Evolutionary conservation across 2,113 vertebrate species (phyloP).

Genomic region (Hystrix brachyura): DNA sequence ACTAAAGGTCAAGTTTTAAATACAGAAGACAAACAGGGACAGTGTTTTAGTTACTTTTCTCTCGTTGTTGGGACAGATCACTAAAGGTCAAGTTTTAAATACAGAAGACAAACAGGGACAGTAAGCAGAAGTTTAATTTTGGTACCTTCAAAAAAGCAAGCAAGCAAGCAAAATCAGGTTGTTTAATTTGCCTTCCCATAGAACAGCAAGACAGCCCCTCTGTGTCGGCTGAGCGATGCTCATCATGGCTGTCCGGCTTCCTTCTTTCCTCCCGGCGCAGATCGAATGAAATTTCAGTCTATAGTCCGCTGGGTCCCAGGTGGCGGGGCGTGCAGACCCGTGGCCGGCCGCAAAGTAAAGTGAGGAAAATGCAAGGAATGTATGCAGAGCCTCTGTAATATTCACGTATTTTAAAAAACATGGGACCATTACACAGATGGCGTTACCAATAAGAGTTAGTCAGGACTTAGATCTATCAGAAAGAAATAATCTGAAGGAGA

Average conservation of each 20-base stretch:
- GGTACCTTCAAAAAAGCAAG: neutral
- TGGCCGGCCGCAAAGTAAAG: too few species aligned
- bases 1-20: too few species aligned
- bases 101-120: neutral
- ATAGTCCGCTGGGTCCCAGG: too few species aligned
- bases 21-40: too few species aligned
- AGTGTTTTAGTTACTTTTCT: too few species aligned
- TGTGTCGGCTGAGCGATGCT: too few species aligned
- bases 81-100: conserved; percentile 21
- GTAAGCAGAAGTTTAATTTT: neutral
- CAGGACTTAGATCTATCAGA: neutral
- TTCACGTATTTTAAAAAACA: too few species aligned
- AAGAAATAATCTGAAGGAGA: neutral
- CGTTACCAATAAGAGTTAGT: neutral
- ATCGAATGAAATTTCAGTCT: neutral
- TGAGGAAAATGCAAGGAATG: too few species aligned
- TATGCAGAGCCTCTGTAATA: neutral
- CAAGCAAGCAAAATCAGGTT: neutral
- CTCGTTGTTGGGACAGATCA: too few species aligned
- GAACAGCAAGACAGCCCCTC: too few species aligned
- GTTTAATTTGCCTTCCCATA: neutral
- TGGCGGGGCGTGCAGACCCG: too few species aligned
- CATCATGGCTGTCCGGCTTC: neutral
- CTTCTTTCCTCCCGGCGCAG: neutral
- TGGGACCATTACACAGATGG: too few species aligned